Evolutionary conservation across 23 tunicate genomes (phyloP), one percentile per base, ranked within the genome.

Genomic region (Halocynthia roretzi): DNA sequence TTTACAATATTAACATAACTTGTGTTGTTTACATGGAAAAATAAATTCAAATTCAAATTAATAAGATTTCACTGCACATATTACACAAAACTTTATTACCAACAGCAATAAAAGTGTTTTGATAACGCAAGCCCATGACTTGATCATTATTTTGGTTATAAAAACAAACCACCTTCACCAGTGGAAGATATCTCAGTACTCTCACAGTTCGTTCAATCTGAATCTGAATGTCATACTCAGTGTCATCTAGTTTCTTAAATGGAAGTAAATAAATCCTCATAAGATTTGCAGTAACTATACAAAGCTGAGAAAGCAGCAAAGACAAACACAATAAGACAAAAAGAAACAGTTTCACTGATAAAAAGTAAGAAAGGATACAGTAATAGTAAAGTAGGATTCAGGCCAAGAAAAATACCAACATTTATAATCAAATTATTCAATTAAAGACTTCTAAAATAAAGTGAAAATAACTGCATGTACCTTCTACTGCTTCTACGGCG

Each of bases 141-240:
- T 31, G 44, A 31, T 31, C 44, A 31, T 31, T 31, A 31, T 31
- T 31, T 58, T 58, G 63, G 63, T 14, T 14, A 58, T 14, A 58
- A 58, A 58, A 14, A 14, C 15, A 15, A 14, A 74, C 78, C 78
- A 74, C 78, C 78, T 54, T 10, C 14, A 54, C 78, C 55, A 74
- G 78, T 53, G 78, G 78, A 74, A 65, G 22, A 48, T 20, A 74
- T 74, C 78, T 74, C 64, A 74, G 56, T 50, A 74, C 56, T 64
- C 78, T 74, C 78, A 50, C 18, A 74, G 6, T 74, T 74, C 78
- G 78, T 54, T 74, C 78, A 74, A 11, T 74, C 78, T 74, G 78
- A 74, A 74, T 74, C 78, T 74, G 44, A 31, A 31, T 31, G 78
- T 74, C 78, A 74, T 74, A 74, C 78, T 54, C 78, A 74, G 78